Evolutionary conservation across 2,113 vertebrate genomes (phyloP).

Genomic region (Mustelus asterias): DNA sequence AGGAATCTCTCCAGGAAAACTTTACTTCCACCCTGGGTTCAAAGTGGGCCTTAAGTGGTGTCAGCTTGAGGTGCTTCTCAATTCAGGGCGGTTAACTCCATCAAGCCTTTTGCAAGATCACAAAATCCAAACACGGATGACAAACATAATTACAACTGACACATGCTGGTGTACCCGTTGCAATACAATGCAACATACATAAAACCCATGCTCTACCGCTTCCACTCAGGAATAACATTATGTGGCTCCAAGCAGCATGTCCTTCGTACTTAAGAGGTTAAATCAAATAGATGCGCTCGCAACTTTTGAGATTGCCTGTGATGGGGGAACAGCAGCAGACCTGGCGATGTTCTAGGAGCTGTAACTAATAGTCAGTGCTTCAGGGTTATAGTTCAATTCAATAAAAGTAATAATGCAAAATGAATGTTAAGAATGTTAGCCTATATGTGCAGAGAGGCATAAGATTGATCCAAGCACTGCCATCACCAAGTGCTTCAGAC

Average conservation of each 20-base stretch:
- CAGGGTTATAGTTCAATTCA: slow-evolving; percentile 32
- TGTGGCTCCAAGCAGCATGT: neutral
- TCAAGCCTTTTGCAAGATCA: neutral
- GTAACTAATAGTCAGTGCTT: slow-evolving; percentile 27
- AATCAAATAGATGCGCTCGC: neutral
- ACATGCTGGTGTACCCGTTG: neutral
- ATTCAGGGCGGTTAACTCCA: neutral
- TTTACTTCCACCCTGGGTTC: neutral
- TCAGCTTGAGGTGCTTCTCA: neutral
- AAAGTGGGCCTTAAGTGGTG: neutral
- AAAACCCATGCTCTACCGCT: neutral
- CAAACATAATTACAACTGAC: neutral
- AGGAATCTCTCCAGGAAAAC: neutral
- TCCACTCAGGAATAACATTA: neutral
- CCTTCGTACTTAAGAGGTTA: neutral
- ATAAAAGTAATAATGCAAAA: slow-evolving; percentile 18
- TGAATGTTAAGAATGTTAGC: slow-evolving; percentile 11
- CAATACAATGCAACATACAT: neutral
- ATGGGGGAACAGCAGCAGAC: neutral
- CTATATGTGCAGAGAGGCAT: neutral
- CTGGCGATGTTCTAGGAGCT: neutral
- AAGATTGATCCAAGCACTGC: neutral
- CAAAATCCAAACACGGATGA: neutral
- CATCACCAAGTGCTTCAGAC: neutral
- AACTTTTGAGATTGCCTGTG: neutral